Evolutionary conservation across 1,140 invertebrate genomes (phyloP), one percentile per base, ranked within the genome.

Genomic region (Brachionus manjavacas): DNA sequence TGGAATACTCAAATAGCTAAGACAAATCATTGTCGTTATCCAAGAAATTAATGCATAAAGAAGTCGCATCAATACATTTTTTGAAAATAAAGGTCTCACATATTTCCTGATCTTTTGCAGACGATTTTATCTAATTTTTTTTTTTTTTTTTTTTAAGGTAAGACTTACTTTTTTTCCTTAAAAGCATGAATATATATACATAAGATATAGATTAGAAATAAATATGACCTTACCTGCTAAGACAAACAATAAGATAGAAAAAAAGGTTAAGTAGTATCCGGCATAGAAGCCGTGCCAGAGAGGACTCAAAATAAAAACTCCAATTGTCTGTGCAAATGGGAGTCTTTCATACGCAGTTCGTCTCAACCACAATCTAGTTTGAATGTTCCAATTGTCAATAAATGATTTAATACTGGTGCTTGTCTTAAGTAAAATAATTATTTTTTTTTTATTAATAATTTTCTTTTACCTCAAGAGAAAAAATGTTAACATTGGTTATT

Each of bases 231-330:
- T 68, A 64, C 83, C 83, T 55, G 83, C 43, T 35, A 55, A 84
- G 4, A 66, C 39, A 28, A 46, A 72, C 1, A 98, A 86, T 0
- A 95, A 94, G 11, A 94, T 95, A 28, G 92, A 93, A 28, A 94
- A 91, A 90, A 99, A 99, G 0, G 95, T 96, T 43, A 98, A 88
- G 89, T 98, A 99, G 91, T 98, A 99, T 12, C 97, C 96, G 6
- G 96, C 95, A 90, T 97, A 96, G 89, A 97, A 97, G 78, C 91
- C 97, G 90, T 99, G 97, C 97, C 97, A 99, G 20, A 98, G 87
- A 16, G 96, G 95, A 28, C 95, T 97, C 68, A 97, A 90, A 1
- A 92, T 89, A 89, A 96, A 98, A 1, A 96, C 97, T 68, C 93
- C 91, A 12, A 90, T 68, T 14, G 89, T 90, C 55, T 87, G 84